Base-by-base conservation (phyloP, 2,888 invertebrate species). In the Anorthoa munda region DNA sequence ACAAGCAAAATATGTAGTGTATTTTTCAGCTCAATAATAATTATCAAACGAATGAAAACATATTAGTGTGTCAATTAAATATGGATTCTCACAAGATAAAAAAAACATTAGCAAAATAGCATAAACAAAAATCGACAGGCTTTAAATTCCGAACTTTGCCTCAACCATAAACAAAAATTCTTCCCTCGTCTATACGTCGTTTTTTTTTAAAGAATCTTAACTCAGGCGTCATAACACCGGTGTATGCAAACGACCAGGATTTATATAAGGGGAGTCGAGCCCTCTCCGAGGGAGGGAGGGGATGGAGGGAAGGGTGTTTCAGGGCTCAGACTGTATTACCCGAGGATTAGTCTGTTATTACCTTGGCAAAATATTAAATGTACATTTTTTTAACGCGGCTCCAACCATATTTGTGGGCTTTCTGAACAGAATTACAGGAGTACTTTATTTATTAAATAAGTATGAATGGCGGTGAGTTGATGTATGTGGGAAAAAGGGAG, bases 231-330 rank as follows among this genome's bases (percentile, higher is more conserved):
- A 84, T 87, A 87, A 87, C 75, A 84, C 84, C 76, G 68, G 76
- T 82, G 86, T 86, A 89, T 89, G 90, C 87, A 90, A 90, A 91
- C 86, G 86, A 85, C 77, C 56, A 82, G 87, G 82, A 82, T 86
- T 87, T 85, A 82, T 81, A 71, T n/a, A 82, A 76, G 77, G 75
- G 78, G 81, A 67, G 79, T 23, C 39, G 50, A 69, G 72, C 77
- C 78, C 77, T 77, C 75, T 26, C 46, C 50, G 68, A 7, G 73
- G 66, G 66, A 9, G 60, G n/a, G n/a, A 15, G 23, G 46, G 53
- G 61, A 23, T 31, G 69, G 65, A 51, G 72, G 55, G 7, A 48
- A 61, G 67, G 65, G 67, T 46, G 82, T 59, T 76, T 79, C 65
- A 75, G 66, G 84, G 84, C 83, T 88, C 86, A 87, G 86, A 82